A percentile compares a stretch with the other conserved stretches of the same genome.
These are phyloP conservation scores for Rotaria macrura DNA, from an alignment of 2,888 invertebrate genomes.

Conservation along the genomic window DNA sequence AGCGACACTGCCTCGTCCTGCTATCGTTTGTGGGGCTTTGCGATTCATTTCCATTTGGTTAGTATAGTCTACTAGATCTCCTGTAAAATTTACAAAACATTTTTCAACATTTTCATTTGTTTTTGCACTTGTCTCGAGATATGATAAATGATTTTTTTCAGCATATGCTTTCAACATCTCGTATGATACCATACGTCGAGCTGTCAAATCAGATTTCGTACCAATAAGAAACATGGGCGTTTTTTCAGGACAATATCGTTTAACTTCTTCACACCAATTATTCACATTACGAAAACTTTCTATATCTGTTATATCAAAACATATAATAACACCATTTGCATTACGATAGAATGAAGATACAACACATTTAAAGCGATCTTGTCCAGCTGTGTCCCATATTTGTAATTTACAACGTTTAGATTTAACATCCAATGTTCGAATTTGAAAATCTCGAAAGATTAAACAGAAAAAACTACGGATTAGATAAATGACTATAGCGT, in stretches of 20 bases:
- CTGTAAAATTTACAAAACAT: conserved; percentile 58
- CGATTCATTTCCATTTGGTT: not conserved
- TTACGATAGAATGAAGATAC: conserved; percentile 98
- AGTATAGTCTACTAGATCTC: not conserved
- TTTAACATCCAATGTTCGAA: conserved; percentile 54
- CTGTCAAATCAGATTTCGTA: conserved; percentile 94
- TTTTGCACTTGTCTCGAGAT: conserved; percentile 97
- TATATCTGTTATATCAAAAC: conserved; percentile 96
- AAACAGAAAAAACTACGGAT: not conserved
- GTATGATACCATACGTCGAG: conserved; percentile 84
- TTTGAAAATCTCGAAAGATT: conserved; percentile 52
- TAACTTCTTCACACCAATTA: conserved; percentile 97
- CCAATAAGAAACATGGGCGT: conserved; percentile 93
- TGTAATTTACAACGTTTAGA: conserved; percentile 55
- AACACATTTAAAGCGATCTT: conserved; percentile 58
- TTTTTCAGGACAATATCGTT: conserved; percentile 90
- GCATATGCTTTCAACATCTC: conserved; percentile 86
- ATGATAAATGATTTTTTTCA: conserved; percentile 92
- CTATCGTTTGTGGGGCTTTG: too few relatives aligned
- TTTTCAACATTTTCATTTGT: conserved; percentile 92
- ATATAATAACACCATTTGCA: conserved; percentile 98
- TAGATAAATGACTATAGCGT: not conserved
- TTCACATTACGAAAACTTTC: conserved; percentile 97
- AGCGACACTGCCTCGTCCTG: not conserved
- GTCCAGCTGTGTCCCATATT: conserved; percentile 49